Evolutionary conservation across 2,113 vertebrate species (phyloP), one percentile per base, ranked within the genome.

Genomic region (Chaetorhynchus papuensis): DNA sequence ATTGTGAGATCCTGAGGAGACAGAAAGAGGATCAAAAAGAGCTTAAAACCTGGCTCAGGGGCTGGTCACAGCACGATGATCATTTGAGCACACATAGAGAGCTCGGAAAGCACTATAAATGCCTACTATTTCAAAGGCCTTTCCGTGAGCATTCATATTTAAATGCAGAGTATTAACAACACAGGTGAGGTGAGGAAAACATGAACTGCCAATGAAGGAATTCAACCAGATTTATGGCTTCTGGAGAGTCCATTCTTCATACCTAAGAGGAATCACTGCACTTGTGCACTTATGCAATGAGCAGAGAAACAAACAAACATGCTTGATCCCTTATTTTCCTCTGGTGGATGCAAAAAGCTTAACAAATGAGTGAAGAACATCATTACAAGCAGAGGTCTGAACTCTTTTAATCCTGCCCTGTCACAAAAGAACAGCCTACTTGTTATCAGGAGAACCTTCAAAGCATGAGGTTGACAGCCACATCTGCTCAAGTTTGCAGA

Each of bases 1-100:
- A 99, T 98, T 94, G 99, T 99, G 97, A 99, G 98, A 95, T 99
- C 99, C 99, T 99, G 96, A 96, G 94, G 97, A 97, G 89, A 98
- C 52, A 98, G 60, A 95, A 97, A 96, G 69, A 98, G 84, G 97
- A 87, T 97, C 49, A 87, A 56, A 79, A 80, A 84, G 44, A 83
- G 53, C 52, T 91, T 57, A 91, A 37, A 75, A 33, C 9, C 24
- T 41, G 20, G 16, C 60, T 86, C 56, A 35, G 57, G 13, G 33
- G 23, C 28, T 45, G 71, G 41, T 53, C 54, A 82, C 41, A 77
- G 26, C 31, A 68, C 0, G 3, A 9, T 35, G 52, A 82, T 44
- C n/a, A 20, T 45, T 64, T 16, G 13, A 88, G 42, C 42, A 77
- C 54, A 69, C 16, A 64, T 0, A 68, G 3, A 65, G 42, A 60